Conservation (phyloP, 2,113 vertebrate genomes). For the Stomatorhinus ivindoensis region DNA sequence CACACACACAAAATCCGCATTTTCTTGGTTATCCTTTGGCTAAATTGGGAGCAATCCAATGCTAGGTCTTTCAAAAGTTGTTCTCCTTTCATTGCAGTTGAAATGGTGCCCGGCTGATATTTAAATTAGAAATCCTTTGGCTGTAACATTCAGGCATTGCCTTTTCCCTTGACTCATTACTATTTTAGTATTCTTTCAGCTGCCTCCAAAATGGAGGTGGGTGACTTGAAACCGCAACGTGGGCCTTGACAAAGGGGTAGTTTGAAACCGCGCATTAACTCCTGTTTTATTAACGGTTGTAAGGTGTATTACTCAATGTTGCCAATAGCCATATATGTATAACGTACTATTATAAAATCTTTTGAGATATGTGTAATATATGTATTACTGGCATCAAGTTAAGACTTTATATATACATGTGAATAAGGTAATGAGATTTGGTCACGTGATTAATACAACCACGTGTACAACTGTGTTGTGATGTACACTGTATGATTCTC, state of each 20-base stretch:
- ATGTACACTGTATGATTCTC: not conserved
- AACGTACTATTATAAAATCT: not conserved
- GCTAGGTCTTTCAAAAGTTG: constrained; percentile 25
- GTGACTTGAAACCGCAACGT: constrained; percentile 53
- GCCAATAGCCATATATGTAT: not conserved
- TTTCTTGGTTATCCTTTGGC: constrained; percentile 37
- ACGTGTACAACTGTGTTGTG: not conserved
- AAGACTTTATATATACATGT: not conserved
- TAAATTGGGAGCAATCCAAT: constrained; percentile 38
- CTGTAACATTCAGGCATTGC: constrained; percentile 31
- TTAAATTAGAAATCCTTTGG: constrained; percentile 29
- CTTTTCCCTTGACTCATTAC: constrained; percentile 41
- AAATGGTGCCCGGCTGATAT: constrained; percentile 27
- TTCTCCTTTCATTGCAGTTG: constrained; percentile 23
- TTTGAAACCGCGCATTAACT: constrained; percentile 49
- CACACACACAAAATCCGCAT: constrained; percentile 23
- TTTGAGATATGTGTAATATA: not conserved
- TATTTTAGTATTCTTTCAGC: constrained; percentile 48
- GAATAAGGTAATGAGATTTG: not conserved
- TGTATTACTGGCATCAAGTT: not conserved
- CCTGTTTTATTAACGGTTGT: constrained; percentile 10
- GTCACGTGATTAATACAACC: not conserved
- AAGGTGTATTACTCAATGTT: not conserved
- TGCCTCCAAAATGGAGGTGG: constrained; percentile 41
- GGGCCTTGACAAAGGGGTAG: constrained; percentile 42